Base-by-base conservation (phyloP, 2,888 invertebrate species). In the Rhimphoctona megacephalus region DNA sequence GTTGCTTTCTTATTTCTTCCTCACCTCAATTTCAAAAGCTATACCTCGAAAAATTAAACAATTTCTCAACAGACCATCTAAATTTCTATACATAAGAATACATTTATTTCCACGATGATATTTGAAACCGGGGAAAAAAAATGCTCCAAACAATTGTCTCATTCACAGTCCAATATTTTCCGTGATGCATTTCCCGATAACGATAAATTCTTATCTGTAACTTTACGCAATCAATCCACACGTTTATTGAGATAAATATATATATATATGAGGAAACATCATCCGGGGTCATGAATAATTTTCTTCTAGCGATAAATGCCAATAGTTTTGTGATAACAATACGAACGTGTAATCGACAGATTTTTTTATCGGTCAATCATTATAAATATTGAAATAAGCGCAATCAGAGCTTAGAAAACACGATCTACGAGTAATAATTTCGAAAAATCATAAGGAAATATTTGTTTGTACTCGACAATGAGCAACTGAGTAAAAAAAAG, bases 141-240 rank as follows among this genome's bases (percentile, higher is more conserved):
- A 39, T 9, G 39, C 39, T 9, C 39, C 39, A 6, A 9, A 39
- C 4, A 14, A 8, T 22, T 54, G 22, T 57, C 17, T 57, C 57
- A 5, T 57, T 52, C 39, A 19, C 17, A 49, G 2, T 49, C 5
- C 19, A 22, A 22, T 22, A 1, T 22, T 22, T 25, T 43, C 25
- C 8, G 2, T 6, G 52, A 19, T 57, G 14, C 22, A 74, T 57
- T 17, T 43, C 17, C 7, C 39, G 39, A 33, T 72, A 74, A 22
- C n/a, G 39, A 57, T 33, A 25, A 52, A 57, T 57, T 19, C 39
- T 57, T 74, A 57, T 57, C 73, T 6, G 17, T 14, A 2, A 14
- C 14, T 36, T 74, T 74, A 43, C 43, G 74, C 74, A 61, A 74
- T 61, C 61, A 22, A 61, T 74, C 57, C 1, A 30, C 61, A 25